Conservation (phyloP, 92 coral and sea anemone species). For the Parazoanthus swiftii region DNA sequence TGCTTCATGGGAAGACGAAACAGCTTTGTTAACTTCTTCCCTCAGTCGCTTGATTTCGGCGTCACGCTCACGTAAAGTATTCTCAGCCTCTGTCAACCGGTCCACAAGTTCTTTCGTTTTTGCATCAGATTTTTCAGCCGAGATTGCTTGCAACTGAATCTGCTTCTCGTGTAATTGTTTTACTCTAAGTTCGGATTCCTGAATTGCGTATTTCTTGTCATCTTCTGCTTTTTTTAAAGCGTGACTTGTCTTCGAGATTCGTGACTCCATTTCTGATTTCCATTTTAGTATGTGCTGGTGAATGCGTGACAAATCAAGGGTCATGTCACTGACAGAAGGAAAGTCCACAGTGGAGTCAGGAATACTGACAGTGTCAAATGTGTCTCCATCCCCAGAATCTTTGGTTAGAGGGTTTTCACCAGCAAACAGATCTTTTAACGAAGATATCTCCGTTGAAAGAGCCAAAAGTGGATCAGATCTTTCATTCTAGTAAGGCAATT, state of each 20-base stretch:
- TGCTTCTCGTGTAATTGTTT: constrained; percentile 83
- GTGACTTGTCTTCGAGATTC: constrained; percentile 50
- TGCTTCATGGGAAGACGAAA: constrained; percentile 66
- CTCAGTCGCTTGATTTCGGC: constrained; percentile 63
- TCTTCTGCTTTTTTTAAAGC: constrained; percentile 76
- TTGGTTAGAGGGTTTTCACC: constrained; percentile 48
- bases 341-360: constrained; percentile 58
- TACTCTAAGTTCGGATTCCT: constrained; percentile 77
- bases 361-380: constrained; percentile 65
- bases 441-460: constrained; percentile 76
- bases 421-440: constrained; percentile 63
- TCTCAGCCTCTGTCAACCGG: constrained; percentile 65
- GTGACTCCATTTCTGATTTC: constrained; percentile 70
- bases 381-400: constrained; percentile 40
- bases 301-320: constrained; percentile 80
- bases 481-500: constrained; percentile 72
- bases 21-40: constrained; percentile 60
- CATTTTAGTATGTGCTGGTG: constrained; percentile 84
- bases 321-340: constrained; percentile 78
- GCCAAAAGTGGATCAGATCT: constrained; percentile 85
- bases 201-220: constrained; percentile 70
- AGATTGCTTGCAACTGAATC: constrained; percentile 62
- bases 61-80: constrained; percentile 64
- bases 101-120: constrained; percentile 64
- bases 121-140: constrained; percentile 68